Conservation (phyloP, 2,113 vertebrate genomes). For the Antechinus stuartii region DNA sequence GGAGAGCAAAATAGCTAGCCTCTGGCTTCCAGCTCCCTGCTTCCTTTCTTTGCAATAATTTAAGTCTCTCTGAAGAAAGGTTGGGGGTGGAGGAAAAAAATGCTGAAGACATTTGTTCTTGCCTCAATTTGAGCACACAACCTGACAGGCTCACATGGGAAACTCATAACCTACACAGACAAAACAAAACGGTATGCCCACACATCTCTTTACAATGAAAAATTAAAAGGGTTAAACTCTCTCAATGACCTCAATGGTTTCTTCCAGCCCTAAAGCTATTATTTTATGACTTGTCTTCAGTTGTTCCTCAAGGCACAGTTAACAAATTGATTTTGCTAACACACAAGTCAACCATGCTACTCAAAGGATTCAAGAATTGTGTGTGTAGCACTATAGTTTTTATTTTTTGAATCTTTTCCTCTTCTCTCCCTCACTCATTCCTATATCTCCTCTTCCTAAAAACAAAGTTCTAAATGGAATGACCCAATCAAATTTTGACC, state of each 20-base stretch:
- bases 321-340: neutral
- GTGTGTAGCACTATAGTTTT: neutral
- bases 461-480: neutral
- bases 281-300: neutral
- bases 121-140: neutral
- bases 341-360: neutral
- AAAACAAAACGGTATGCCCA: neutral
- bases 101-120: neutral
- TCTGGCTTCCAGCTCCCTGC: neutral
- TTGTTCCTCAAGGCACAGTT: neutral
- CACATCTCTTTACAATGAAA: neutral
- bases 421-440: neutral
- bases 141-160: neutral
- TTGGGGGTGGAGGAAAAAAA: neutral
- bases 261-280: neutral
- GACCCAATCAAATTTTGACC: neutral
- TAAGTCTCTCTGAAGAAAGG: neutral
- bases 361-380: neutral
- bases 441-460: neutral
- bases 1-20: neutral
- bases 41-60: neutral
- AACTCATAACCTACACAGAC: neutral
- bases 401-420: neutral
- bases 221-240: neutral
- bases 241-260: neutral